Evolutionary conservation across 2,888 invertebrate species (phyloP), one percentile per base, ranked within the genome.

Genomic region (Taenaris catops): DNA sequence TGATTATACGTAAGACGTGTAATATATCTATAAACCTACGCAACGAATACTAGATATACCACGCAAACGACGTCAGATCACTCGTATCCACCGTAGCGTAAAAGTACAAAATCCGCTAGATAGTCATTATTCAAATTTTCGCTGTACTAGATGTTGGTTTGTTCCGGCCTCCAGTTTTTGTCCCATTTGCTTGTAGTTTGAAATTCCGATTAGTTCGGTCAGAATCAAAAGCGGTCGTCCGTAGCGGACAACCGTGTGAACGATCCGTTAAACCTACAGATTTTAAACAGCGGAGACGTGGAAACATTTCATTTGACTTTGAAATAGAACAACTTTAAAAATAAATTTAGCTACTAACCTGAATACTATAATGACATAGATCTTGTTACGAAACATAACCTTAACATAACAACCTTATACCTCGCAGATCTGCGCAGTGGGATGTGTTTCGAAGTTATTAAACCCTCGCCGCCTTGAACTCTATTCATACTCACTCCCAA

Each of bases 51-150:
- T 56, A 53, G 11, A 12, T 34, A 18, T 50, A 55, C 51, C n/a
- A 56, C 45, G 51, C 51, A 55, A 56, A 46, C 46, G 44, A 58
- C 48, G 53, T 56, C 51, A 61, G 53, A 44, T 24, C 5, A 38
- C 31, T 32, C 11, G 66, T 73, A 78, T 51, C 63, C 68, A 81
- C 62, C 83, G 78, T 76, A 68, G 65, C 78, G 76, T 68, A 68
- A 61, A 64, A 68, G 68, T 70, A 74, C 71, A 69, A 72, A 73
- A 62, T 71, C 83, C 86, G 83, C 84, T 83, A 83, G 68, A 58
- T 75, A 67, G 72, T 81, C 80, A 83, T 84, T 83, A 86, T 81
- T 80, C 72, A 81, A 83, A 84, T 83, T 80, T 83, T 81, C 75
- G 69, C 73, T 75, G 86, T 75, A 75, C 84, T 60, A 80, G 73